These are phyloP conservation scores for Drosophila borealis DNA, from an alignment of 2,888 invertebrate species.

Conservation along the genomic window DNA sequence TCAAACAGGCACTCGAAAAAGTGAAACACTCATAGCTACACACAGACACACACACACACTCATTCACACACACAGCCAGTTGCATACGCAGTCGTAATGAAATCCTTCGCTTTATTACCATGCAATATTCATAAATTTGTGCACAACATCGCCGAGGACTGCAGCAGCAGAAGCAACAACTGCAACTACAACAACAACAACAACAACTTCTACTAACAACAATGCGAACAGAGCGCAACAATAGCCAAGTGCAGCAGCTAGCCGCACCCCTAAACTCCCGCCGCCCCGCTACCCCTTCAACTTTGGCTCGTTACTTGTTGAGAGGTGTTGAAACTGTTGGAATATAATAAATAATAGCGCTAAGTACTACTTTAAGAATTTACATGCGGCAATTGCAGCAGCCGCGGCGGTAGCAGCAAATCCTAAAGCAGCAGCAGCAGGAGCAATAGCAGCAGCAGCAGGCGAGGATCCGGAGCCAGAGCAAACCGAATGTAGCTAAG, in stretches of 20 bases:
- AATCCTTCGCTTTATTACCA: slow-evolving; percentile 74
- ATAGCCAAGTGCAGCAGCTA: slow-evolving; percentile 53
- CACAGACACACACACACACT: slow-evolving; percentile 9
- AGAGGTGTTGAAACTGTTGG: slow-evolving; percentile 83
- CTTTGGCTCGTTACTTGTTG: slow-evolving; percentile 73
- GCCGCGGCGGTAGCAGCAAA: slow-evolving; percentile 61
- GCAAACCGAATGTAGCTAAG: neutral
- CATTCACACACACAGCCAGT: slow-evolving; percentile 21
- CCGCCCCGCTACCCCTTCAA: slow-evolving; percentile 7
- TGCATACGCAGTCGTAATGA: slow-evolving; percentile 67
- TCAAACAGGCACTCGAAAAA: slow-evolving; percentile 40
- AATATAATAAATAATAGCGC: slow-evolving; percentile 83
- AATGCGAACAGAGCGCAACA: slow-evolving; percentile 56
- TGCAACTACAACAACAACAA: slow-evolving; percentile 35
- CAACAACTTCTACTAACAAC: slow-evolving; percentile 42
- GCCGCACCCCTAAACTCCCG: neutral
- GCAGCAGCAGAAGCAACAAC: slow-evolving; percentile 46
- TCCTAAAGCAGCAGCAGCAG: slow-evolving; percentile 44
- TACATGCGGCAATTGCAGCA: slow-evolving; percentile 79
- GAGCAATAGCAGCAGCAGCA: neutral
- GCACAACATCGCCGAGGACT: slow-evolving; percentile 63
- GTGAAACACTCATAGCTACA: slow-evolving; percentile 10
- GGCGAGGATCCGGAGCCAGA: neutral
- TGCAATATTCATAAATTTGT: slow-evolving; percentile 81
- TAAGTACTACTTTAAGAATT: slow-evolving; percentile 83